Percentiles rank a stretch among this genome's conserved stretches.
phyloP scores from a whole-genome alignment of 2,797 vertebrate genomes.

The Prunella strophiata region DNA sequence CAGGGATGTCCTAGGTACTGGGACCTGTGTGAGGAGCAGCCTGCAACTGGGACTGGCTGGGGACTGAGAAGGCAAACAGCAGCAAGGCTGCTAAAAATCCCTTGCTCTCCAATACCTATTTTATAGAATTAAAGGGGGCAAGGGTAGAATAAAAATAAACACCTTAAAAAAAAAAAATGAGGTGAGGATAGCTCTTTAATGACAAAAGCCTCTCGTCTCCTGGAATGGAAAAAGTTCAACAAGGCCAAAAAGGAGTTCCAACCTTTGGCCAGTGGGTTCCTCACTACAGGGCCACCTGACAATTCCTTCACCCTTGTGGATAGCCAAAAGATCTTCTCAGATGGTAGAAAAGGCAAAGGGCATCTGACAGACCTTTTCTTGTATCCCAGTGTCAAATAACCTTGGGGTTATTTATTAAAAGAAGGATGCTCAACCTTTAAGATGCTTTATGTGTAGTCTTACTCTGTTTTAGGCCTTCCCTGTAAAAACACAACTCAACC shows the following conservation, averaged over 20 bases:
- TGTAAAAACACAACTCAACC: background rate
- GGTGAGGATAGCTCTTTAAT: background rate
- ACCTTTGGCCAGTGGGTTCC: background rate
- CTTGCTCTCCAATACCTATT: background rate
- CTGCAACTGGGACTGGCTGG: background rate
- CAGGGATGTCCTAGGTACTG: background rate
- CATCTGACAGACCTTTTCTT: background rate
- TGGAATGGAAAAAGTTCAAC: background rate
- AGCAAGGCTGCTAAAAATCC: background rate
- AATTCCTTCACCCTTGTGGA: accelerated
- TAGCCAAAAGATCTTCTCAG: background rate
- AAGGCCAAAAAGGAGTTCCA: background rate
- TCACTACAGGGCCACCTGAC: accelerated
- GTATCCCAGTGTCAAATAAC: background rate
- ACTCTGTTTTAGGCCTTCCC: background rate
- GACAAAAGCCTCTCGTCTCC: background rate
- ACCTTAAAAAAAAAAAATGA: background rate
- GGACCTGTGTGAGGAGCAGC: accelerated
- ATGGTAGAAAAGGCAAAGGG: background rate
- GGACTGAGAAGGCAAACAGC: background rate
- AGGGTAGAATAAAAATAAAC: background rate
- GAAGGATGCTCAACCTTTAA: background rate
- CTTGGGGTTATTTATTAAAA: background rate
- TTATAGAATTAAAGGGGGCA: background rate
- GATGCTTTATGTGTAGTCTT: background rate